phyloP scores from a whole-genome alignment of 2,888 invertebrate genomes.

The Aporophyla nigra region DNA sequence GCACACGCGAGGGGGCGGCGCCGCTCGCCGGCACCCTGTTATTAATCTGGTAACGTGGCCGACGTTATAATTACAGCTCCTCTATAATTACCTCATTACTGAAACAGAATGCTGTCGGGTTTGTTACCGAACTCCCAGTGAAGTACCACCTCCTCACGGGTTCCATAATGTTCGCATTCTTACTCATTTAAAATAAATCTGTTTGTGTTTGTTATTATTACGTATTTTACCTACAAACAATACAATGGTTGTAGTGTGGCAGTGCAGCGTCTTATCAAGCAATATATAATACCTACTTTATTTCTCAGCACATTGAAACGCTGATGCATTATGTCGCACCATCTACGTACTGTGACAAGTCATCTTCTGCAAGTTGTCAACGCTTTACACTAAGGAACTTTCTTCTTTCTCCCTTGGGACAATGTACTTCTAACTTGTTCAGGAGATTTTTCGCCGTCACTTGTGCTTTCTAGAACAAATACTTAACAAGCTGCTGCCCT shows the following conservation, averaged over 20 bases:
- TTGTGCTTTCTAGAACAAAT: not conserved
- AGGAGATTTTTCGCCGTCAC: not conserved
- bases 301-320: not conserved
- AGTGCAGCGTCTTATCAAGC: not conserved
- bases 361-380: not conserved
- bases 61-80: slow-evolving; percentile 62
- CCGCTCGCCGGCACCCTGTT: slow-evolving; percentile 33
- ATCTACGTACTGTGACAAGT: not conserved
- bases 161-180: slow-evolving; percentile 34
- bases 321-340: not conserved
- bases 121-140: slow-evolving; percentile 13
- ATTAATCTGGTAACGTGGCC: slow-evolving; percentile 63
- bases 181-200: not conserved
- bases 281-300: not conserved
- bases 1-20: slow-evolving; percentile 51
- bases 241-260: too few relatives aligned
- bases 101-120: slow-evolving; percentile 44
- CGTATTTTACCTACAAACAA: not conserved
- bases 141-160: slow-evolving; percentile 8
- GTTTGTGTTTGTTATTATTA: not conserved
- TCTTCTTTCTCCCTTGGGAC: too few relatives aligned
- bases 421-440: not conserved
- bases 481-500: not conserved
- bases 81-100: slow-evolving; percentile 63
- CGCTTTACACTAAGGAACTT: not conserved